Conservation (phyloP, 1,140 invertebrate genomes). For the Cardiocondyla obscurior region DNA sequence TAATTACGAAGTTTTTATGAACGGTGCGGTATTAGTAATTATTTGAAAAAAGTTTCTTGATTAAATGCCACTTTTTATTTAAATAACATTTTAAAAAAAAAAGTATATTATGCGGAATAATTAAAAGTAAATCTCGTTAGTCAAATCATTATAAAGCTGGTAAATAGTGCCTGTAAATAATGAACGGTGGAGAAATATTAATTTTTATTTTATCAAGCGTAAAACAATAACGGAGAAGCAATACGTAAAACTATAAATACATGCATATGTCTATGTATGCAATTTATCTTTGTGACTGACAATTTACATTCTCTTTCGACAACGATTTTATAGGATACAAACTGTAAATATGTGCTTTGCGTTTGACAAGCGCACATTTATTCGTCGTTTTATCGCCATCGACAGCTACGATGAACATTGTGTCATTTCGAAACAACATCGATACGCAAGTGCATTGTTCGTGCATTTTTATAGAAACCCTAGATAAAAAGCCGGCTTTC, state of each 20-base stretch:
- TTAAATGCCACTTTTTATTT: background rate
- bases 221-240: conserved; percentile 31
- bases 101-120: background rate
- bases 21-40: background rate
- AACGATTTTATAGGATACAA: background rate
- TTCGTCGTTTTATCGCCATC: conserved; percentile 69
- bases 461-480: conserved; percentile 16
- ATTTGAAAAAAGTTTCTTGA: background rate
- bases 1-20: background rate
- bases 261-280: background rate
- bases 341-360: conserved; percentile 40
- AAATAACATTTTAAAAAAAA: conserved; percentile 10
- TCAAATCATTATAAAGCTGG: background rate
- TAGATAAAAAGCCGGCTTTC: background rate
- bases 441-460: conserved; percentile 51
- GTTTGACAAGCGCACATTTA: conserved; percentile 66
- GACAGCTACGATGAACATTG: conserved; percentile 44
- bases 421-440: conserved; percentile 61
- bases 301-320: background rate
- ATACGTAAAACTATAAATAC: conserved; percentile 6
- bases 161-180: conserved; percentile 19
- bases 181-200: conserved; percentile 25
- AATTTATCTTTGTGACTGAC: conserved; percentile 4
- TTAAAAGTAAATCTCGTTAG: background rate
- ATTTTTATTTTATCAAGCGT: conserved; percentile 42